Evolutionary conservation across 2,797 vertebrate genomes (phyloP), one percentile per base, ranked within the genome.

Genomic region (Acridotheres tristis): DNA sequence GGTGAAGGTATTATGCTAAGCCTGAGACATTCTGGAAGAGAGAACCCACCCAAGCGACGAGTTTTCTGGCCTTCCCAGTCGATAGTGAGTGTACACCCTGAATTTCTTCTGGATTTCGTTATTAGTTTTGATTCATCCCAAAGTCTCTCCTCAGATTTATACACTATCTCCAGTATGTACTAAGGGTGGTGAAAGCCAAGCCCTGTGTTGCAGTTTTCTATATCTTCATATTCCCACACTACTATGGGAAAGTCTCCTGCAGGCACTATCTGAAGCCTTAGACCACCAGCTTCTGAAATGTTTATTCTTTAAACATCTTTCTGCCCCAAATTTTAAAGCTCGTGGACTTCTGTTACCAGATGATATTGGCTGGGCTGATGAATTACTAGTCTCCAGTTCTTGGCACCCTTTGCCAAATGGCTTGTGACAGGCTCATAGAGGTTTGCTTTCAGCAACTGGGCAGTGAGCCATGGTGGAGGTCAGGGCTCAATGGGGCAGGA

Each of bases 401-500:
- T 26, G 40, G 55, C 34, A 59, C 18, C 8, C 32, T 53, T 87
- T 42, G 8, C 30, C 68, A 34, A 36, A 19, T 34, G 32, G 26
- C 50, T 58, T 1, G 3, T 1, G 4, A 16, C 7, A 10, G 48
- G 23, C 53, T 74, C 10, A 5, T 45, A 25, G 48, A 47, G 16
- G 13, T 65, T 75, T 65, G 43, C 30, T 90, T 26, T 78, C 30
- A 42, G 73, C 76, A 71, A 5, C 43, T 66, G 26, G 32, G 30
- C 47, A 66, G 45, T 1, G 30, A 77, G n/a, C 75, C 0, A 0
- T 45, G 62, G 10, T n/a, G n/a, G 53, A 40, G 5, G 6, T 34
- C 32, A n/a, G 50, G 67, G 19, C 0, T 0, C 0, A 7, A 8
- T 23, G 26, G 47, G 32, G 53, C 36, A 57, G 82, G 68, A 8